phyloP scores from a whole-genome alignment of 2,113 vertebrate genomes.

The Cheirogaleus medius region DNA sequence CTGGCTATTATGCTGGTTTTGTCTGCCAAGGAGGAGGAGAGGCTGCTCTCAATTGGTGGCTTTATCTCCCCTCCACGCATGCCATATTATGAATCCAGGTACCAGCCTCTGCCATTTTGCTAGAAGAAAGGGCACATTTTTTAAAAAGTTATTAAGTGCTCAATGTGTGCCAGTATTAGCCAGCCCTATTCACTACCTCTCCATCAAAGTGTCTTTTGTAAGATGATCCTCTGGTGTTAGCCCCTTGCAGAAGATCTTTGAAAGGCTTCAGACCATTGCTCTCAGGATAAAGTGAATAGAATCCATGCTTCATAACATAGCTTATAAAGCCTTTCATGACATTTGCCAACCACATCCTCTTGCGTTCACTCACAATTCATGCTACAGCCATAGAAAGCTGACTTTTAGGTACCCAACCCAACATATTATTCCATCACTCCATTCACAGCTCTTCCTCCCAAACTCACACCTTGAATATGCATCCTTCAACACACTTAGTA shows the following conservation, averaged over 20 bases:
- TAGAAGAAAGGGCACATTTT: neutral
- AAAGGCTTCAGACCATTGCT: neutral
- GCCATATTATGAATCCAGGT: neutral
- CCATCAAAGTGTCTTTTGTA: neutral
- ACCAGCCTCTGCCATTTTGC: neutral
- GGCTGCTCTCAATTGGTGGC: neutral
- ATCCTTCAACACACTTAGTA: rapidly evolving
- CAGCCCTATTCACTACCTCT: neutral
- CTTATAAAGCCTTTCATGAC: neutral
- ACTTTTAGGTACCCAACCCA: neutral
- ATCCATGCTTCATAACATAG: neutral
- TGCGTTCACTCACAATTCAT: too few relatives aligned
- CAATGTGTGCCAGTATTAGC: neutral
- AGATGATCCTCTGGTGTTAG: neutral
- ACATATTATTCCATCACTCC: rapidly evolving
- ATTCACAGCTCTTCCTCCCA: too few relatives aligned
- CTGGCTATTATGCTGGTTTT: neutral
- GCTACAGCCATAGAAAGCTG: neutral
- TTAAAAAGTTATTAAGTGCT: neutral
- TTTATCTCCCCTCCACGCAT: neutral
- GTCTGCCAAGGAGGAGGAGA: rapidly evolving
- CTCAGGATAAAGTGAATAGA: neutral
- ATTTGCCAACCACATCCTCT: neutral
- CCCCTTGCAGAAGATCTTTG: neutral
- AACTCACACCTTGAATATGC: rapidly evolving